Evolutionary conservation across 2,888 invertebrate genomes (phyloP), one percentile per base, ranked within the genome.

Genomic region (Phortica magna): DNA sequence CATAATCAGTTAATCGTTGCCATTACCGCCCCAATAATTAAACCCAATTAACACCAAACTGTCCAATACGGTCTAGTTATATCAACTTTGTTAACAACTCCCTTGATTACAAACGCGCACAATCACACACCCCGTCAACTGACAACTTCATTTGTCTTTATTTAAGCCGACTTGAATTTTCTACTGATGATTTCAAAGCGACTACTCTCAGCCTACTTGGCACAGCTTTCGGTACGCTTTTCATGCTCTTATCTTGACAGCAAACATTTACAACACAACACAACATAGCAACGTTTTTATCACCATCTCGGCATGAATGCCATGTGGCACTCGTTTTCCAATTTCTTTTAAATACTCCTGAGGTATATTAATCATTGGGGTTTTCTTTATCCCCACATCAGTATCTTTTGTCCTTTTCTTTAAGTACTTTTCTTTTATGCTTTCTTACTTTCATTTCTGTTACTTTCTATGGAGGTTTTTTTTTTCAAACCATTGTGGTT

Each of bases 121-220:
- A 17, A 42, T 17, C n/a, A 17, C 53, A 39, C 55, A 7, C 48
- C 4, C 68, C 75, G 77, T 68, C 78, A 73, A 82, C 82, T 83
- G 86, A 85, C 83, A 83, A 82, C 85, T 85, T 83, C 85, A 85
- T 85, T 85, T 88, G 85, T 85, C 85, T 86, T 83, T 79, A 82
- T 83, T 71, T 85, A 83, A 85, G 87, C 79, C 80, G 78, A 70
- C 14, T n/a, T 22, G 42, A 22, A 70, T 31, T 70, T 61, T 70
- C 22, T 41, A 61, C 19, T 41, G 19, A 77, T 70, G 75, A 73
- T 73, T 55, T 75, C 76, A 72, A 78, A 57, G 64, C 31, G 55
- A 41, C 31, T 61, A 65, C 53, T 65, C 42, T 65, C 71, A 53
- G 64, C 70, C 67, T 77, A 77, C 78, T 83, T 88, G 87, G 82